Evolutionary conservation across 2,888 invertebrate species (phyloP), one percentile per base, ranked within the genome.

Genomic region (Galeopsomyia nigrocyanea): DNA sequence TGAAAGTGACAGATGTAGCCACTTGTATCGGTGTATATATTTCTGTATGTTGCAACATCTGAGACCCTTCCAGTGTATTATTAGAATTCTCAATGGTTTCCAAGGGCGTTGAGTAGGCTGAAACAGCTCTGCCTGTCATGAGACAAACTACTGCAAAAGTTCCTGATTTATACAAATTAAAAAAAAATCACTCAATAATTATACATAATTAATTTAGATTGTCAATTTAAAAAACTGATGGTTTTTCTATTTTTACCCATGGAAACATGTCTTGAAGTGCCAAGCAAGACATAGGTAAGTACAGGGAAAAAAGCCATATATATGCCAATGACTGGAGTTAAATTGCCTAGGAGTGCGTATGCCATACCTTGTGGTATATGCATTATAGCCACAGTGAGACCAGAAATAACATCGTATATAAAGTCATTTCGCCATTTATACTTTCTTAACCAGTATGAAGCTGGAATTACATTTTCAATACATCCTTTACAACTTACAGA

Each of bases 81-180:
- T 74, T 75, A 70, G 31, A 60, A 65, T 68, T 71, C 16, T 65
- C 64, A 65, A 73, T 75, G 49, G 64, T 74, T 56, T 63, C 53
- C 61, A 75, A 46, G 9, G 76, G 68, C 53, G 75, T 78, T 77
- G 82, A 68, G 84, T 88, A 81, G 26, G 73, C 87, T 84, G 81
- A 89, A 85, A 94, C 93, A 19, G 93, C 91, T 88, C 94, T 94
- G 21, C 96, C 96, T 3, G 95, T 92, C 96, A 98, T 97, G 69
- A 98, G 89, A 83, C 95, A 94, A 19, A 95, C 92, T 1, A 98
- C 94, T 13, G 97, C 96, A 87, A 95, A 94, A 0, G 94, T 94
- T 63, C 94, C 91, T 90, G 71, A 65, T 51, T 64, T n/a, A 55
- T 22, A 46, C 65, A 50, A 49, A 68, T 53, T 14, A 39, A 39